A percentile compares a stretch with the other conserved stretches of the same genome.
phyloP scores from a whole-genome alignment of 1,140 invertebrate species.

The Drosophila busckii region DNA sequence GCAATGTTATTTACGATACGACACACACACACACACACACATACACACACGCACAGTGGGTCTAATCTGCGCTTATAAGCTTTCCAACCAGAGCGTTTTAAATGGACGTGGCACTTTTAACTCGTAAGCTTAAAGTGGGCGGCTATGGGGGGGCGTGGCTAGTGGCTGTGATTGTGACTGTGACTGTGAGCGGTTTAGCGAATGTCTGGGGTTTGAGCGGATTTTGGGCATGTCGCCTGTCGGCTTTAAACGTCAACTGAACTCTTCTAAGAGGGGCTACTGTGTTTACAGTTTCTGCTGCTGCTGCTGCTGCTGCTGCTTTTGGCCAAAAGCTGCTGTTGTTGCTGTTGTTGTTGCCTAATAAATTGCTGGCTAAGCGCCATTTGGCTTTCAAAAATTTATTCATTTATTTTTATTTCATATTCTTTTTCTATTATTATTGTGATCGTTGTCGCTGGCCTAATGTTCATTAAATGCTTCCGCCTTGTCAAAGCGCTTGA shows the following conservation, averaged over 20 bases:
- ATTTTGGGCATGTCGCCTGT: conserved; percentile 64
- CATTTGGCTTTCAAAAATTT: conserved; percentile 22
- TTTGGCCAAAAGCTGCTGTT: conserved; percentile 27
- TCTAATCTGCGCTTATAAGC: conserved; percentile 37
- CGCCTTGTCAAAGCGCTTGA: conserved; percentile 30
- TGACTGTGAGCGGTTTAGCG: not conserved
- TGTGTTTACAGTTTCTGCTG: conserved; percentile 16
- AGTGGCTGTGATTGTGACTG: not conserved
- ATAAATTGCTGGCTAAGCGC: conserved; percentile 65
- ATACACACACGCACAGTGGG: conserved; percentile 5
- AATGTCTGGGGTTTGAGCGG: conserved; percentile 41
- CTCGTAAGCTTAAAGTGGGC: too few relatives aligned
- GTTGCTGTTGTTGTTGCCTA: conserved; percentile 31
- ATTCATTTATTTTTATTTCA: conserved; percentile 31
- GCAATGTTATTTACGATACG: conserved; percentile 28
- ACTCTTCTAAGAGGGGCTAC: conserved; percentile 22
- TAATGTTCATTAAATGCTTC: conserved; percentile 67
- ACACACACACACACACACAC: conserved; percentile 14
- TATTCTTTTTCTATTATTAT: conserved; percentile 20
- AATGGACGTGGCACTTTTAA: conserved; percentile 11
- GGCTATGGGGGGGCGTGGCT: not conserved
- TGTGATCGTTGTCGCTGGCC: conserved; percentile 37
- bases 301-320: conserved; percentile 17
- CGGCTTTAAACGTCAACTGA: conserved; percentile 59
- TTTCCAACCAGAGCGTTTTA: conserved; percentile 36